Evolutionary conservation across 2,113 vertebrate genomes (phyloP).

Genomic region (Paraplagusia blochii): DNA sequence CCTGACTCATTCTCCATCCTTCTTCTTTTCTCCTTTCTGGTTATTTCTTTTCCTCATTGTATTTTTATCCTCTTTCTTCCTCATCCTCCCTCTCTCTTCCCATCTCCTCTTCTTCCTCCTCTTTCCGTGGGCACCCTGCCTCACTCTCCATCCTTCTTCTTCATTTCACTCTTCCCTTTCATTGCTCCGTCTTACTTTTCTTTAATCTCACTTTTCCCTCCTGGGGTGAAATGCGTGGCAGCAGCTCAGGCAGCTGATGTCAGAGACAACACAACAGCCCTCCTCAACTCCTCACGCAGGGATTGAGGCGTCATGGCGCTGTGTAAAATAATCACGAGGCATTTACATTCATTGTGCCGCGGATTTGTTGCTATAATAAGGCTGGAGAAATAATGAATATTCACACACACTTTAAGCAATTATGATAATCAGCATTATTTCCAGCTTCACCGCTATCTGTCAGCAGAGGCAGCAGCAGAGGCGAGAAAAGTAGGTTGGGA

Average conservation of each 20-base stretch:
- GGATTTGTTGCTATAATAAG: constrained; percentile 75
- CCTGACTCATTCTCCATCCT: too few species aligned
- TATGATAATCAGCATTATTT: constrained; percentile 75
- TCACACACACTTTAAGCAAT: constrained; percentile 77
- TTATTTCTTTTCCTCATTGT: not conserved
- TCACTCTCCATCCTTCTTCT: not conserved
- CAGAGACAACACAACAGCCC: constrained; percentile 66
- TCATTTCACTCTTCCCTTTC: not conserved
- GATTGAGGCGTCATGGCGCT: constrained; percentile 53
- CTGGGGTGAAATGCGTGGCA: constrained; percentile 50
- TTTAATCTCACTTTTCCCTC: constrained; percentile 16
- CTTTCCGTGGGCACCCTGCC: not conserved
- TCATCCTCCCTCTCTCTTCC: too few species aligned
- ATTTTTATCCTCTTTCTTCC: too few species aligned
- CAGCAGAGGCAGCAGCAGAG: constrained; percentile 56
- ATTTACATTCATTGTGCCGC: constrained; percentile 71
- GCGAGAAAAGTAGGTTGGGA: constrained; percentile 69
- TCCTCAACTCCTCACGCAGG: constrained; percentile 26
- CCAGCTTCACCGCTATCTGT: constrained; percentile 63
- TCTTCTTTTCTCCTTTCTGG: not conserved
- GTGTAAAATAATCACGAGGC: constrained; percentile 69
- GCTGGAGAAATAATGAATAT: constrained; percentile 73
- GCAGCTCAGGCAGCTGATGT: constrained; percentile 60
- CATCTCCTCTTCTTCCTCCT: not conserved
- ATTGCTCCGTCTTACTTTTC: constrained; percentile 1